phyloP scores from a whole-genome alignment of 92 coral and sea anemone species.

The Porites rus region DNA sequence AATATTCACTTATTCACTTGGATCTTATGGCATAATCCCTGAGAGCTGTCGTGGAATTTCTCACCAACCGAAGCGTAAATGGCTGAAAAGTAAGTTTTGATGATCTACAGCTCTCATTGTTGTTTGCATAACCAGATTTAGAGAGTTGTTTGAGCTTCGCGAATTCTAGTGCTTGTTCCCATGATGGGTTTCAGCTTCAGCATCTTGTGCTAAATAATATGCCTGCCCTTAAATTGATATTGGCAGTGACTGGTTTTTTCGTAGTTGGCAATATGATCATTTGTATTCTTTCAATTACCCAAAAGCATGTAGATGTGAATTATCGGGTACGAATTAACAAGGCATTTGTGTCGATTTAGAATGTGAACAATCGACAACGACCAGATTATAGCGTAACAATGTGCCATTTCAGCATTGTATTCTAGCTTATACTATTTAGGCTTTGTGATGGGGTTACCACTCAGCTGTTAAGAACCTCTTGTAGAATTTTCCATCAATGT shows the following conservation, averaged over 20 bases:
- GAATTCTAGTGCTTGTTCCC: slow-evolving; percentile 5
- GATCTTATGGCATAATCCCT: slow-evolving; percentile 19
- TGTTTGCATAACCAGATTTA: neutral
- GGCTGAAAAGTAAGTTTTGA: slow-evolving; percentile 89
- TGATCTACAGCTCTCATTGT: neutral
- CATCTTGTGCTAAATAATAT: neutral
- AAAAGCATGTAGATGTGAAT: neutral
- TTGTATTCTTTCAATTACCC: neutral
- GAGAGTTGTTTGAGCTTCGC: slow-evolving; percentile 4
- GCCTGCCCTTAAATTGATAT: neutral
- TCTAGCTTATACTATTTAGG: neutral
- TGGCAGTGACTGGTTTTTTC: neutral
- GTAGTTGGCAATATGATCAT: neutral
- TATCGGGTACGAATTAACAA: slow-evolving; percentile 7
- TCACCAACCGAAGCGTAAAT: slow-evolving; percentile 49
- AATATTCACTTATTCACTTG: neutral
- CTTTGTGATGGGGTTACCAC: neutral
- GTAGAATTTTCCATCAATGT: neutral
- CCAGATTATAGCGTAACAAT: slow-evolving; percentile 12
- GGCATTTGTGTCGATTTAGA: neutral
- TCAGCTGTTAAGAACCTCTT: neutral
- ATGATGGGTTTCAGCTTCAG: slow-evolving; percentile 1
- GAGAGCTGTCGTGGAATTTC: neutral
- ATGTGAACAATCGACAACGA: slow-evolving; percentile 35
- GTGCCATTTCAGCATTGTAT: slow-evolving; percentile 8